Base-by-base conservation (phyloP, 2,113 vertebrate genomes). In the Amphiprion percula region DNA sequence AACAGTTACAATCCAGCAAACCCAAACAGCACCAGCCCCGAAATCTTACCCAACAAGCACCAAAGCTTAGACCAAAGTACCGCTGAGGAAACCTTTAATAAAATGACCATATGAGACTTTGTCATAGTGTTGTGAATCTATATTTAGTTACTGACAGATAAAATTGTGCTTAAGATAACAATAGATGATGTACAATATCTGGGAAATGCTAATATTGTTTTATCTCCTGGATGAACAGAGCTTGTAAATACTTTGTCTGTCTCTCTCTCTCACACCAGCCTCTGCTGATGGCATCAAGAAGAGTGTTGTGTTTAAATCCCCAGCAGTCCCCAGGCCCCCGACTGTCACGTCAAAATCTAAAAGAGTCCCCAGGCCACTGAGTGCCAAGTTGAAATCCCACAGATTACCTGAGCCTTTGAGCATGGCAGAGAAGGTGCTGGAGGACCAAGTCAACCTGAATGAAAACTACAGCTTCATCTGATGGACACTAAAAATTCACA, bases 381-480 rank as follows among this genome's bases (percentile, higher is more conserved):
- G 49, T 33, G 61, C 55, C 14, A 64, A 62, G 62, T 39, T 69
- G 37, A 75, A 85, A 68, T 10, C 70, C 23, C 46, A 53, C 49
- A 74, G 5, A 28, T n/a, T 16, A 4, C n/a, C 49, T 6, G 52
- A 49, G 60, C 47, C 68, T 2, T 7, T 55, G 10, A 65, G 41
- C 15, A 44, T 33, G 61, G 24, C 62, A 28, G 74, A 86, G 55
- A 53, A 74, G 4, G 19, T 23, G 10, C 21, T 49, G 33, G 66
- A 86, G 62, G 37, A 19, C 49, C 60, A 39, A 19, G 1, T 64
- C 33, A 63, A 67, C 61, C 33, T 60, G 63, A 77, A 75, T 17
- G 83, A 88, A 77, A 91, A 92, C 82, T 91, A 92, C 85, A 92
- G 88, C 75, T 65, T 4, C 77, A 91, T 74, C 79, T 92, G 74